Base-by-base conservation (phyloP, 2,113 vertebrate species). In the Neolamprologus longior region DNA sequence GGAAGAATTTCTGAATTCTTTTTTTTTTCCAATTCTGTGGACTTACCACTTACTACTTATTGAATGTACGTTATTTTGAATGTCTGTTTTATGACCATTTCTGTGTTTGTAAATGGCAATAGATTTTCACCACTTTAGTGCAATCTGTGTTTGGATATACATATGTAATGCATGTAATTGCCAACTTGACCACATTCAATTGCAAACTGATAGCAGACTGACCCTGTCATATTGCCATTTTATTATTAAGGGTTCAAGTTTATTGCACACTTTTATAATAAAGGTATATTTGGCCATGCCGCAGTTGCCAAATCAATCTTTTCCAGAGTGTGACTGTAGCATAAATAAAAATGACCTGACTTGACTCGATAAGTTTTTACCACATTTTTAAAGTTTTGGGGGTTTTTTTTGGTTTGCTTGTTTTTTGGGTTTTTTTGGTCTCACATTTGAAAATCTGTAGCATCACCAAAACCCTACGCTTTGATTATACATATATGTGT, bases 341-440 rank as follows among this genome's bases (percentile, higher is more conserved):
- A 24, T 50, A 50, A 76, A 76, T 17, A 47, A 17, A 47, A 26
- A 26, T 47, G 14, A 73, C 40, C 68, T 10, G 40, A 17, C 14
- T 28, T 76, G 58, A 63, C 28, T 63, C 9, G 9, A 63, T 33
- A 63, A 2, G 58, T 63, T 33, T 63, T 63, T 63, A 33, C 58
- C 58, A 63, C 0, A 63, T 11, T 63, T 63, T 63, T 63, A 19
- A 33, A 63, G 5, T 33, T 61, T 19, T 19, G 5, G 14, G 13
- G 1, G 0, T 0, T 5, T 28, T 15, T 28, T 57, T 57, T 57
- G 12, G 54, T 28, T 57, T 57, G 9, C 52, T 54, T 54, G 52
- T n/a, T n/a, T 53, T 17, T 52, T 19, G 1, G 6, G 0, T 6
- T 3, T 68, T 24, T 68, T 21, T 68, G 6, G 19, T 13, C 12